These are phyloP conservation scores for Rhyacophila brunnea DNA, from an alignment of 1,140 invertebrate genomes.

Conservation along the genomic window DNA sequence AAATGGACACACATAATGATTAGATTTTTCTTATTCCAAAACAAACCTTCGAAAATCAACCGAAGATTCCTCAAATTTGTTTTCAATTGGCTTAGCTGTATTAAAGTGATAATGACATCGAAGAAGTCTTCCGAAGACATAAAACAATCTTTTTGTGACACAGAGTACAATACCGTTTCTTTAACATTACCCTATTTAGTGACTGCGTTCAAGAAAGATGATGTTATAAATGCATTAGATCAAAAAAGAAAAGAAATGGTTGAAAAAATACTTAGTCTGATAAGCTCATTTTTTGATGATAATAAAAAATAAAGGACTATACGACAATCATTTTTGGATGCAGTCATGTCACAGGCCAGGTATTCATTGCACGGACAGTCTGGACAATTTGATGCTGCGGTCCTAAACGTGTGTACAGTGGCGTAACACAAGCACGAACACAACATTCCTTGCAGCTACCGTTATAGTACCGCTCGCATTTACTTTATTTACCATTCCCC, in stretches of 20 bases:
- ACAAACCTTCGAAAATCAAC: constrained; percentile 11
- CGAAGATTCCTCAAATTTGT: constrained; percentile 28
- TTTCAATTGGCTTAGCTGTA: constrained; percentile 25
- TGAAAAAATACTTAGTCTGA: constrained; percentile 17
- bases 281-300: constrained; percentile 13
- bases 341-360: too few species aligned
- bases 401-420: too few species aligned
- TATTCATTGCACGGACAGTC: too few species aligned
- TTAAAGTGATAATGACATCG: constrained; percentile 14
- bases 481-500: too few species aligned
- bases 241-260: constrained; percentile 4
- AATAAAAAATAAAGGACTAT: neutral
- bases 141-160: constrained; percentile 4
- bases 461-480: too few species aligned
- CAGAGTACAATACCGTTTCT: constrained; percentile 6
- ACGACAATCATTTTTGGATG: too few species aligned
- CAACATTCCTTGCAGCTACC: too few species aligned
- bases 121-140: constrained; percentile 6
- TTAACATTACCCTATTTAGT: constrained; percentile 10
- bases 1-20: constrained; percentile 31
- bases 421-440: too few species aligned
- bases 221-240: constrained; percentile 1
- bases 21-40: constrained; percentile 26
- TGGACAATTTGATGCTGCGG: too few species aligned
- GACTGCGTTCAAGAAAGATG: constrained; percentile 13